A percentile compares a stretch with the other conserved stretches of the same genome.
phyloP scores from a whole-genome alignment of 2,888 invertebrate genomes.

The Lottia gigantea region DNA sequence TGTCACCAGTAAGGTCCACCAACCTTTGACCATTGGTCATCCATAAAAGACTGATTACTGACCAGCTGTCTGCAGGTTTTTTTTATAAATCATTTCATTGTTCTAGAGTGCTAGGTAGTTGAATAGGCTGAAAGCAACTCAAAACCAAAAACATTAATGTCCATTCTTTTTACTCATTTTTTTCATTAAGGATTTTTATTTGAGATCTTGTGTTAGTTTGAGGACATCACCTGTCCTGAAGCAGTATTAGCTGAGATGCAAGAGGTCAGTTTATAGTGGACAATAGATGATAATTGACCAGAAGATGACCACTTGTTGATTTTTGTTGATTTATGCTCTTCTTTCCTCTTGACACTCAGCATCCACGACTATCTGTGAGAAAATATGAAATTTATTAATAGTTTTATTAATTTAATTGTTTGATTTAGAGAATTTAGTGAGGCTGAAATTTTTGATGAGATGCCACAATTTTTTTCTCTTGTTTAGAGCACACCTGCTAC shows the following conservation, averaged over 20 bases:
- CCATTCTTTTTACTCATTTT: too few relatives aligned
- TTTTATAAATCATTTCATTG: not conserved
- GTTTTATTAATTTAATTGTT: too few relatives aligned
- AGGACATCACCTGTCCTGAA: slow-evolving; percentile 7
- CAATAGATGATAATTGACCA: slow-evolving; percentile 3
- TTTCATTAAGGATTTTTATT: not conserved
- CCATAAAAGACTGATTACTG: not conserved
- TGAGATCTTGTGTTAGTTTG: not conserved
- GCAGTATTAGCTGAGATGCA: not conserved
- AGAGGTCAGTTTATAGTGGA: slow-evolving; percentile 1
- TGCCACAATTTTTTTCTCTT: too few relatives aligned
- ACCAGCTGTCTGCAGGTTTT: not conserved
- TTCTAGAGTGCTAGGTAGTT: not conserved
- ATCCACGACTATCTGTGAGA: too few relatives aligned
- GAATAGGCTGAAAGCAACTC: not conserved
- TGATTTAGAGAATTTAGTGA: too few relatives aligned
- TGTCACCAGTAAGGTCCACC: not conserved
- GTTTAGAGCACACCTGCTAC: too few relatives aligned
- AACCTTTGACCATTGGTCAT: slow-evolving; percentile 3
- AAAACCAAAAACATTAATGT: not conserved
- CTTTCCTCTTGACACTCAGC: too few relatives aligned
- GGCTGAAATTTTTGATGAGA: too few relatives aligned
- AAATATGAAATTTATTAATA: too few relatives aligned
- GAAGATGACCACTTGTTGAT: slow-evolving; percentile 12
- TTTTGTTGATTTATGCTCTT: slow-evolving; percentile 6